A percentile compares a stretch with the other conserved stretches of the same genome.
Conservation (phyloP, 2,113 vertebrate species). For the Ibidorhyncha struthersii region DNA sequence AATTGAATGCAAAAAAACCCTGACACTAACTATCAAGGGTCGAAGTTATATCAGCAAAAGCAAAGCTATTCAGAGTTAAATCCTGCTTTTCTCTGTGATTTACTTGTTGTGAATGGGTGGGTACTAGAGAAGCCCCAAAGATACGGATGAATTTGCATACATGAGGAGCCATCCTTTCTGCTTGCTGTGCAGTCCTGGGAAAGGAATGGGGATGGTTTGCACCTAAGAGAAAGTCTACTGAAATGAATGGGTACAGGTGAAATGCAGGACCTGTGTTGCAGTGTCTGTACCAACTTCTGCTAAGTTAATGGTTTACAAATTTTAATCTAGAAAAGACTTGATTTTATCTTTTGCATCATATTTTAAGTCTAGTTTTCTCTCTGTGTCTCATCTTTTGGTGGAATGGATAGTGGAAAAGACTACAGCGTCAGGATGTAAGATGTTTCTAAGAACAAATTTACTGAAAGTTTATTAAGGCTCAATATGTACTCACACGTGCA, state of each 20-base stretch:
- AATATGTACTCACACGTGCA: rapidly evolving
- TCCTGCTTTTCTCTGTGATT: slow-evolving; percentile 17
- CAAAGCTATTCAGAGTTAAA: slow-evolving; percentile 53
- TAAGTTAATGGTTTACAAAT: rapidly evolving
- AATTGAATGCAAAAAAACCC: slow-evolving; percentile 77
- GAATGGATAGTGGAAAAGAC: background rate
- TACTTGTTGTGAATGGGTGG: slow-evolving; percentile 39
- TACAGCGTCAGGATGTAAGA: background rate
- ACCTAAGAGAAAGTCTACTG: background rate
- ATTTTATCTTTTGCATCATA: background rate
- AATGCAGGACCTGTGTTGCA: background rate
- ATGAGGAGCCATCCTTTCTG: background rate
- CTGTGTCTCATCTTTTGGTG: background rate
- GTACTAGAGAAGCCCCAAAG: background rate
- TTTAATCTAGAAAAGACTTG: background rate
- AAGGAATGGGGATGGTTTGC: background rate
- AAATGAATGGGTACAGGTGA: background rate
- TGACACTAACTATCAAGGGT: slow-evolving; percentile 72
- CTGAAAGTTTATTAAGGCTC: background rate
- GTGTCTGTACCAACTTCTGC: background rate
- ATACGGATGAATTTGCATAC: background rate
- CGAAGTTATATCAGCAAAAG: slow-evolving; percentile 67
- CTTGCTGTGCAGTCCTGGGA: background rate
- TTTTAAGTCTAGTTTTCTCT: background rate
- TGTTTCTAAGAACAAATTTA: background rate